phyloP scores from a whole-genome alignment of 2,888 invertebrate species.

The Crepidodera aurea region DNA sequence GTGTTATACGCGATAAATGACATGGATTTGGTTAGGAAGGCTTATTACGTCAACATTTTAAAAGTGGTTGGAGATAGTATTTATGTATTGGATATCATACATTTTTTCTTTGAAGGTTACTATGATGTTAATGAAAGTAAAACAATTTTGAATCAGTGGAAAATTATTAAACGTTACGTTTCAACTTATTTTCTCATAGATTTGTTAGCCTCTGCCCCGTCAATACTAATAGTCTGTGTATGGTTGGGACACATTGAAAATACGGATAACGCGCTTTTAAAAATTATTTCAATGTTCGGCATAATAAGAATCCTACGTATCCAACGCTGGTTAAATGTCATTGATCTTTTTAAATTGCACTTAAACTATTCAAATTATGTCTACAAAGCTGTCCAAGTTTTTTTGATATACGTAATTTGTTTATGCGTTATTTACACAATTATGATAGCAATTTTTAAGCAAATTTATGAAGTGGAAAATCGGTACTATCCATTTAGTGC shows the following conservation, averaged over 20 bases:
- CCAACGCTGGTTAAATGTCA: constrained; percentile 7
- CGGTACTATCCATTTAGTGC: background rate
- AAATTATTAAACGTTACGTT: background rate
- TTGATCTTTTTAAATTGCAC: constrained; percentile 11
- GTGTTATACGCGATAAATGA: constrained; percentile 7
- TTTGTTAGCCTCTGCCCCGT: constrained; percentile 2
- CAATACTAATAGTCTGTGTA: background rate
- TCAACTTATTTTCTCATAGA: constrained; percentile 2
- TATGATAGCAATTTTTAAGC: background rate
- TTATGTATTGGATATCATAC: background rate
- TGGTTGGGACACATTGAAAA: background rate
- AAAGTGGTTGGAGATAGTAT: background rate
- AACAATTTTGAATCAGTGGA: background rate
- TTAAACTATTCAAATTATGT: constrained; percentile 17
- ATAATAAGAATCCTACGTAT: constrained; percentile 23
- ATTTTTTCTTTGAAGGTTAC: constrained; percentile 16
- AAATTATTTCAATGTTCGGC: background rate
- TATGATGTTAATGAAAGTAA: background rate
- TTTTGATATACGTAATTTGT: constrained; percentile 6
- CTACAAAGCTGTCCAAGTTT: constrained; percentile 5
- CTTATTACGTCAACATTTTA: constrained; percentile 2
- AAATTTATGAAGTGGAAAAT: background rate
- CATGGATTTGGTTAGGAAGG: background rate
- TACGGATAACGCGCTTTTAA: background rate
- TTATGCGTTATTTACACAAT: constrained; percentile 1